phyloP scores from a whole-genome alignment of 2,888 invertebrate species.

The Diloba caeruleocephala region DNA sequence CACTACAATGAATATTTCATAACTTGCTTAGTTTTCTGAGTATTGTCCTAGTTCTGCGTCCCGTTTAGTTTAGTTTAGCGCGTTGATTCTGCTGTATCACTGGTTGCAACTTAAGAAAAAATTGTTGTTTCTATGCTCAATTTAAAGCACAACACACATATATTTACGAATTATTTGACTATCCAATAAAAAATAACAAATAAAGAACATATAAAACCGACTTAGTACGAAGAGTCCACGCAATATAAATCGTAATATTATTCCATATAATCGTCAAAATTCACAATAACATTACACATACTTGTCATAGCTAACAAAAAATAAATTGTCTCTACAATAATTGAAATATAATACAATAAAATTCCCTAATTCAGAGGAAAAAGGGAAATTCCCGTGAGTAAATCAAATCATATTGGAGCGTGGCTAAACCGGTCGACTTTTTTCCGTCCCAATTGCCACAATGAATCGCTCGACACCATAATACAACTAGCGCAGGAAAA shows the following conservation, averaged over 20 bases:
- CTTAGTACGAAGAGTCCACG: neutral
- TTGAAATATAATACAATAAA: constrained; percentile 12
- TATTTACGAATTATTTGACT: too few relatives aligned
- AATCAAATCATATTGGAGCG: constrained; percentile 19
- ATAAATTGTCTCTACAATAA: neutral
- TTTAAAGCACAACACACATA: too few relatives aligned
- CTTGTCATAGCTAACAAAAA: neutral
- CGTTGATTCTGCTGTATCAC: neutral
- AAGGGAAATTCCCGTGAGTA: constrained; percentile 10
- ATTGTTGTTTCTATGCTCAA: too few relatives aligned
- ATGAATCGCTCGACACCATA: neutral
- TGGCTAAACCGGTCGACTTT: constrained; percentile 5
- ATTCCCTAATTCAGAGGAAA: constrained; percentile 8
- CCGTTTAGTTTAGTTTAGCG: neutral
- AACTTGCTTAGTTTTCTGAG: neutral
- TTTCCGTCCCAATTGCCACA: constrained; percentile 2
- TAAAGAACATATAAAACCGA: too few relatives aligned
- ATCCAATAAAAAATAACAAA: too few relatives aligned
- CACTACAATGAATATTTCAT: neutral
- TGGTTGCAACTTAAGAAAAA: constrained; percentile 3
- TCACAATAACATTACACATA: neutral
- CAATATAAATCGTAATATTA: constrained; percentile 1
- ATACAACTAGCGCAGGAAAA: constrained; percentile 15
- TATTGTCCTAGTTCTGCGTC: neutral
- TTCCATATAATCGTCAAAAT: neutral